Base-by-base conservation (phyloP, 2,797 vertebrate genomes). In the Triplophysa yarkandensis region DNA sequence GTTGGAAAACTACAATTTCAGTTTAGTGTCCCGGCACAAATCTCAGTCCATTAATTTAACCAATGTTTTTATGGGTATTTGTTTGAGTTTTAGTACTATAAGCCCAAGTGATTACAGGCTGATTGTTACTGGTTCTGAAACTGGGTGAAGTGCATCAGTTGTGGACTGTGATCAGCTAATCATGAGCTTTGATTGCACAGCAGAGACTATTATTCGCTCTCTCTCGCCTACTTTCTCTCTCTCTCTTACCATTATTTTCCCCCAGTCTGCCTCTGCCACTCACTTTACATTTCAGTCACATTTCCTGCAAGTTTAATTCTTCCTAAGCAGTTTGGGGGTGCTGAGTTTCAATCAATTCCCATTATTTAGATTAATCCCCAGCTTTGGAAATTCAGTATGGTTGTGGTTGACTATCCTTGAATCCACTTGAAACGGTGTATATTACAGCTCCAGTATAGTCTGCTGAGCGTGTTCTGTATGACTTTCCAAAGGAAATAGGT, bases 291-390 rank as follows among this genome's bases (percentile, higher is more conserved):
- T 73, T 82, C 76, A 67, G 81, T 82, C 81, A 82, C 78, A 74
- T 66, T 82, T 76, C 55, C 71, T 73, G 41, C 34, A 13, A 39
- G 36, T 78, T 76, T 76, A 80, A 78, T 77, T 80, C 67, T 78
- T 82, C 73, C 46, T 57, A 66, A 71, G 71, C 63, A 57, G 69
- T 80, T 82, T 71, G 78, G 50, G 41, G 63, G 58, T 68, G 61
- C 71, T 39, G 70, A 76, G 82, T 71, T 74, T 83, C 62, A 80
- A 80, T 83, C 76, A 80, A 80, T 82, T 74, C 55, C 77, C 39
- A 81, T 83, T 76, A 78, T 80, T 81, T 83, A 81, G 74, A 79
- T 76, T 72, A 77, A 79, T 77, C 71, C 57, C 61, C 43, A 67
- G 71, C 68, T 77, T 81, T 69, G 46, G 74, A 81, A 77, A 79